phyloP scores from a whole-genome alignment of 2,113 vertebrate genomes.

The Dunckerocampus dactyliophorus region DNA sequence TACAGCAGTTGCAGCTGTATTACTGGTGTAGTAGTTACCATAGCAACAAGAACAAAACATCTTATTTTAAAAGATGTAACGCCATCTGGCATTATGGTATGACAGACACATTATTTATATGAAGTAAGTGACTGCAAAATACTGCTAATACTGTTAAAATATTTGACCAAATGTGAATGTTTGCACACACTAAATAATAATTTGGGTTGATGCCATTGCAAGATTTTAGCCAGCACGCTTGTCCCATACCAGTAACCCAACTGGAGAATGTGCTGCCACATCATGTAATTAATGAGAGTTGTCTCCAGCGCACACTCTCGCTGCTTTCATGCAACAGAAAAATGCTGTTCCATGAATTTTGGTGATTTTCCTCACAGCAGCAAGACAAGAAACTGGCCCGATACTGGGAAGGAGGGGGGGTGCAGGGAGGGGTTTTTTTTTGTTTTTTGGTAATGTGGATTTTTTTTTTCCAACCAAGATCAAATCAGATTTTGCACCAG shows the following conservation, averaged over 20 bases:
- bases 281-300: slow-evolving; percentile 31
- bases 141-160: slow-evolving; percentile 18
- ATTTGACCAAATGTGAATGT: slow-evolving; percentile 20
- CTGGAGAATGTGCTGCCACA: slow-evolving; percentile 19
- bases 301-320: not conserved
- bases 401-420: slow-evolving; percentile 1
- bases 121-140: slow-evolving; percentile 3
- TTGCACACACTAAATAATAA: slow-evolving; percentile 36
- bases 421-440: slow-evolving; percentile 7
- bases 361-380: slow-evolving; percentile 28
- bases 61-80: slow-evolving; percentile 5
- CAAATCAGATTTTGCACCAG: slow-evolving; percentile 10
- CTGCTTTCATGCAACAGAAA: slow-evolving; percentile 28
- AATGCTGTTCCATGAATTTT: slow-evolving; percentile 30
- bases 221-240: not conserved
- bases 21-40: slow-evolving; percentile 27
- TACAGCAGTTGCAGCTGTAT: slow-evolving; percentile 22
- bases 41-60: slow-evolving; percentile 25
- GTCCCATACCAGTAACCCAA: slow-evolving; percentile 30
- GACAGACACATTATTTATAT: slow-evolving; percentile 2
- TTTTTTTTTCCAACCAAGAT: slow-evolving; percentile 13
- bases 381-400: slow-evolving; percentile 25
- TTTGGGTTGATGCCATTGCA: slow-evolving; percentile 30
- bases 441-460: slow-evolving; percentile 22
- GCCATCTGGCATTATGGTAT: not conserved